A percentile compares a stretch with the other conserved stretches of the same genome.
phyloP scores from a whole-genome alignment of 2,797 vertebrate species.

The Geotrypetes seraphini region DNA sequence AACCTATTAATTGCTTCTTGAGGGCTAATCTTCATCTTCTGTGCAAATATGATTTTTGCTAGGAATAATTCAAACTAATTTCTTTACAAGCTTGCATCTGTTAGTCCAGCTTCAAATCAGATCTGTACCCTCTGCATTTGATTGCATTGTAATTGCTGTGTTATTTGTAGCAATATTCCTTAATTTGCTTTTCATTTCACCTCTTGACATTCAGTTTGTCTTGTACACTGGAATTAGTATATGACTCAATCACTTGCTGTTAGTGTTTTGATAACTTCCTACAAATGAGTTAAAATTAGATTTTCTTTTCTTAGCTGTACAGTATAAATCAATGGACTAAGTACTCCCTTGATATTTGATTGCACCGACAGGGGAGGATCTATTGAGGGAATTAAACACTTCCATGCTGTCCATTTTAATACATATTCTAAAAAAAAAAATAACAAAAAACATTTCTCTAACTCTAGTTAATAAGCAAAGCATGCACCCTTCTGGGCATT shows the following conservation, averaged over 20 bases:
- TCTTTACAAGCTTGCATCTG: no score
- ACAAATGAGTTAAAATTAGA: constrained; percentile 8
- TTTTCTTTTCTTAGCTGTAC: constrained; percentile 1
- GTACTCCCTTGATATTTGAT: background rate
- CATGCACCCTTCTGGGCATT: background rate
- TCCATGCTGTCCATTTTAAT: no score
- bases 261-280: constrained; percentile 15
- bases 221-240: background rate
- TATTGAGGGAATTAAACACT: background rate
- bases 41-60: no score
- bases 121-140: no score
- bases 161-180: constrained; percentile 9
- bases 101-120: no score
- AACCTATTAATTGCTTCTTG: no score
- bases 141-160: constrained; percentile 13
- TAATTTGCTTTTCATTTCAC: constrained; percentile 16
- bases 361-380: background rate
- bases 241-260: constrained; percentile 1
- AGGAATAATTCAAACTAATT: no score
- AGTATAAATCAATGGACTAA: constrained; percentile 6
- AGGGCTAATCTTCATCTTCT: no score
- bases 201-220: background rate
- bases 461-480: background rate
- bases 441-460: no score
- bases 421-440: no score